phyloP scores from a whole-genome alignment of 2,797 vertebrate genomes.

The Myotis pilosus region DNA sequence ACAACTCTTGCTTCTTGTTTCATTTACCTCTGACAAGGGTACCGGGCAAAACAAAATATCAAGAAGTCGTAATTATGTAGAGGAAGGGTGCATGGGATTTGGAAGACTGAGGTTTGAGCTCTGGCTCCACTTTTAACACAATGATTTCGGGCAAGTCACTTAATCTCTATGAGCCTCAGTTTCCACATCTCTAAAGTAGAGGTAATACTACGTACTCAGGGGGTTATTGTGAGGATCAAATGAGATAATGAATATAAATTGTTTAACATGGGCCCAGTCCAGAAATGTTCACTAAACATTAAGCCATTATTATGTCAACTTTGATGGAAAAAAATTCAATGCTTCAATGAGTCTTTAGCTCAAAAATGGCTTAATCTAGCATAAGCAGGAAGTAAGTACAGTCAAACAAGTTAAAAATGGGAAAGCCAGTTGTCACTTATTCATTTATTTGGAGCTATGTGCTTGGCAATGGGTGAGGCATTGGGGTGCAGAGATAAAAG shows the following conservation, averaged over 20 bases:
- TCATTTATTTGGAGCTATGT: background rate
- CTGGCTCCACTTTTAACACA: background rate
- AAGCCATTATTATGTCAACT: background rate
- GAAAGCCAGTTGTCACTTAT: background rate
- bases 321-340: background rate
- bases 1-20: background rate
- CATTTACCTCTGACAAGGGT: background rate
- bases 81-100: background rate
- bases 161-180: background rate
- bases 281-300: background rate
- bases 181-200: background rate
- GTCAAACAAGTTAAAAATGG: background rate
- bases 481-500: background rate
- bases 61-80: background rate
- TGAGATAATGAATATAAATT: background rate
- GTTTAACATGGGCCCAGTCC: background rate
- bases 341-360: conserved; percentile 25
- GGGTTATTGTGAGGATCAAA: background rate
- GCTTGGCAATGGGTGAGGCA: background rate
- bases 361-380: background rate
- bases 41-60: background rate
- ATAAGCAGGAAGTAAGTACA: background rate
- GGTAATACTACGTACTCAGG: background rate
- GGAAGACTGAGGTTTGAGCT: background rate
- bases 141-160: background rate